These are phyloP conservation scores for Caprella mutica DNA, from an alignment of 2,888 invertebrate genomes.

Conservation along the genomic window DNA sequence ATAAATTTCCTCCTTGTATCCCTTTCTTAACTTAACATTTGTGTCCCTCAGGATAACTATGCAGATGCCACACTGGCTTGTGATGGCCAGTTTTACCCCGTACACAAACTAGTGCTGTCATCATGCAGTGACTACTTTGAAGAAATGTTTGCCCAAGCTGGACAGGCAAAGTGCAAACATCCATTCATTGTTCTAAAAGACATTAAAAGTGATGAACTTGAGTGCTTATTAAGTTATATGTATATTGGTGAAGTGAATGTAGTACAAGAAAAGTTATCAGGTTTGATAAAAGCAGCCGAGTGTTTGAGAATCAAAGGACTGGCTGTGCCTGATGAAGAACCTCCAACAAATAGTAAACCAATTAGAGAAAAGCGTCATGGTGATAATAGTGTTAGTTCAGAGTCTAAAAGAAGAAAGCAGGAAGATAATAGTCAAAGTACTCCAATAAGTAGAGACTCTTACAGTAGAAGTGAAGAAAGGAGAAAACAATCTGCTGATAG, in stretches of 20 bases:
- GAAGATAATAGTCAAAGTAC: too few species aligned
- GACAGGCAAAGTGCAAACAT: too few species aligned
- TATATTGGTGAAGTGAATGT: conserved; percentile 14
- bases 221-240: conserved; percentile 9
- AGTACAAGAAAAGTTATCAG: conserved; percentile 5
- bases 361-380: too few species aligned
- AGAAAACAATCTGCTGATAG: too few species aligned
- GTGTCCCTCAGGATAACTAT: conserved; percentile 3
- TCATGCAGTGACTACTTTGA: conserved; percentile 14
- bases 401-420: too few species aligned
- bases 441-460: too few species aligned
- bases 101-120: conserved; percentile 10
- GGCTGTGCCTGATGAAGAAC: conserved; percentile 12
- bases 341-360: too few species aligned
- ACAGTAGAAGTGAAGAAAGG: too few species aligned
- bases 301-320: conserved; percentile 9
- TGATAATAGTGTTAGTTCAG: too few species aligned
- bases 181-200: conserved; percentile 10
- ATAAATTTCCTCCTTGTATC: too few species aligned
- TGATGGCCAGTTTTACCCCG: conserved; percentile 5
- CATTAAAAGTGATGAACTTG: conserved; percentile 7
- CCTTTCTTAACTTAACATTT: too few species aligned
- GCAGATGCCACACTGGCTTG: conserved; percentile 8
- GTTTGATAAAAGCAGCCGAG: conserved; percentile 11
- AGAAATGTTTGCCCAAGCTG: conserved; percentile 11